Percentiles rank a stretch among this genome's conserved stretches.
Conservation (phyloP, 2,888 invertebrate species). For the Hipparchia sbordonii region DNA sequence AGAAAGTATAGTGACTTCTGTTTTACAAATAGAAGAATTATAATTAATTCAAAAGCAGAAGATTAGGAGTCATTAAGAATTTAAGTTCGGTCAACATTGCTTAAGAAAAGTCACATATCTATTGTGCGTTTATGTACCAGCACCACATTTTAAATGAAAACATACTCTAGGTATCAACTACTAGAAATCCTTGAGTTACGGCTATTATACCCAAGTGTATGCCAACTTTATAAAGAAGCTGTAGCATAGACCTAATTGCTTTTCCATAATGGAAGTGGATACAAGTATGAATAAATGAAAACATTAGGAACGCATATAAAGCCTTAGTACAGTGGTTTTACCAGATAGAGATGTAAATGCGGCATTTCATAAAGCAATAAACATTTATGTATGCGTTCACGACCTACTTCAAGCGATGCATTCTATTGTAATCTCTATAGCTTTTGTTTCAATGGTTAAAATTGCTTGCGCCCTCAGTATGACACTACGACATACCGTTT, state of each 20-base stretch:
- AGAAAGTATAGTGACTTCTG: too few relatives aligned
- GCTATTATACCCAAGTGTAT: not conserved
- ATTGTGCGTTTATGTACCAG: too few relatives aligned
- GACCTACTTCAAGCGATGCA: conserved; percentile 14
- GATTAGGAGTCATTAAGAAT: too few relatives aligned
- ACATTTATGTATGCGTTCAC: conserved; percentile 23
- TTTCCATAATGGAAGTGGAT: not conserved
- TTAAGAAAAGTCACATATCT: too few relatives aligned
- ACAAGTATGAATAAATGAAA: conserved; percentile 22
- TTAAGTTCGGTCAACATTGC: too few relatives aligned
- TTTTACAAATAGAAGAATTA: too few relatives aligned
- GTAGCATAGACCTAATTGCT: not conserved
- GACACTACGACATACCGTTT: not conserved
- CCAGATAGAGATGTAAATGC: conserved; percentile 33
- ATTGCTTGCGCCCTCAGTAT: conserved; percentile 3
- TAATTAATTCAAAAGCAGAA: too few relatives aligned
- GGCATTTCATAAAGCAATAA: conserved; percentile 33
- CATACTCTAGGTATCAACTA: not conserved
- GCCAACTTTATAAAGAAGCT: not conserved
- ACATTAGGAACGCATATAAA: conserved; percentile 19
- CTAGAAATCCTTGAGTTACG: not conserved
- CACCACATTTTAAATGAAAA: not conserved
- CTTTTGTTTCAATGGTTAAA: conserved; percentile 6
- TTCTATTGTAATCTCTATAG: conserved; percentile 12
- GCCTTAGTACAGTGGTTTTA: conserved; percentile 13